Percentiles rank a stretch among this genome's conserved stretches.
phyloP scores from a whole-genome alignment of 2,113 vertebrate genomes.

The Phrynocephalus versicolor region DNA sequence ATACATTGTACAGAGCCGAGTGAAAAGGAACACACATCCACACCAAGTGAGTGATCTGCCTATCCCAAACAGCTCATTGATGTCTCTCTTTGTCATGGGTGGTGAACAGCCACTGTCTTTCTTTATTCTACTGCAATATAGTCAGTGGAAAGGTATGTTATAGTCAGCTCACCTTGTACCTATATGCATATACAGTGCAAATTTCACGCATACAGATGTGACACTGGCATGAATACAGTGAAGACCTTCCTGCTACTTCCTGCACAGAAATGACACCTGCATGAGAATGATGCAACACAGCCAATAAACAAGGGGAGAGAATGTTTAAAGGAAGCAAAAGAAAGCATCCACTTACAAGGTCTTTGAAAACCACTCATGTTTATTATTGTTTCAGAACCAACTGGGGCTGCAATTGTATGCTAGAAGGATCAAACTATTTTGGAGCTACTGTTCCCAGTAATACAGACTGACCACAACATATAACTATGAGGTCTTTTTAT shows the following conservation, averaged over 20 bases:
- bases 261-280: neutral
- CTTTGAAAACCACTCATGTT: neutral
- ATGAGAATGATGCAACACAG: neutral
- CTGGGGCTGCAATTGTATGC: slow-evolving; percentile 1
- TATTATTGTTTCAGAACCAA: neutral
- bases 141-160: neutral
- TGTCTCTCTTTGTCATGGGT: neutral
- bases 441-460: slow-evolving; percentile 4
- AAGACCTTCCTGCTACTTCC: neutral
- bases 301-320: neutral
- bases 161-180: neutral
- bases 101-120: neutral
- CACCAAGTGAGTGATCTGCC: neutral
- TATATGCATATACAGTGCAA: neutral
- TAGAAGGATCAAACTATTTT: neutral
- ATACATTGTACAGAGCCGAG: too few relatives aligned
- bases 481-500: slow-evolving; percentile 13
- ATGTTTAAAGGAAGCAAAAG: neutral
- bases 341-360: neutral
- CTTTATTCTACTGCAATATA: neutral
- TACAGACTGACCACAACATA: slow-evolving; percentile 9
- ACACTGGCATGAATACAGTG: neutral
- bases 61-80: neutral
- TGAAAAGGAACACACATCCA: neutral
- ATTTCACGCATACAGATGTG: neutral